phyloP scores from a whole-genome alignment of 2,888 invertebrate species.

The Cryptus armator region DNA sequence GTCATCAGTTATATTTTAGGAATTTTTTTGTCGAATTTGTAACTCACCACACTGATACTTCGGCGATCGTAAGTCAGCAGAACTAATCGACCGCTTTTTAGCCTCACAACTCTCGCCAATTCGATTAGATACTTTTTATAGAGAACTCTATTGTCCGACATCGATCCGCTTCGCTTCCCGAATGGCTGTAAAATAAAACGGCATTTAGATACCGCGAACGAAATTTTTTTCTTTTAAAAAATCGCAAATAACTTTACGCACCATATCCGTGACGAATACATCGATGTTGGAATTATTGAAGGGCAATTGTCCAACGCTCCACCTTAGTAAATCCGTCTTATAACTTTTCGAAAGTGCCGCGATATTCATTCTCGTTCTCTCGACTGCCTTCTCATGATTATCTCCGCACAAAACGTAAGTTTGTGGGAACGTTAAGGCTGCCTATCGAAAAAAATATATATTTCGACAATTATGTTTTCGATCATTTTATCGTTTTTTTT shows the following conservation, averaged over 20 bases:
- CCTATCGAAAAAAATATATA: slow-evolving; percentile 75
- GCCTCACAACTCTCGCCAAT: slow-evolving; percentile 85
- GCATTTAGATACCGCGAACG: neutral
- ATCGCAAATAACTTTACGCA: slow-evolving; percentile 17
- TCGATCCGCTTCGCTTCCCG: slow-evolving; percentile 86
- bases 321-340: slow-evolving; percentile 83
- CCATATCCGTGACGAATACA: slow-evolving; percentile 87
- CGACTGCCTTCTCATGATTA: slow-evolving; percentile 84
- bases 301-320: slow-evolving; percentile 86
- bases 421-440: slow-evolving; percentile 84
- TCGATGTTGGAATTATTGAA: slow-evolving; percentile 86
- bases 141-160: slow-evolving; percentile 85
- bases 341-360: slow-evolving; percentile 74
- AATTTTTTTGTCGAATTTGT: neutral
- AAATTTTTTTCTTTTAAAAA: neutral
- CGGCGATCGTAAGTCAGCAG: slow-evolving; percentile 85
- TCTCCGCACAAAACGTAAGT: slow-evolving; percentile 86
- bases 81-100: slow-evolving; percentile 86
- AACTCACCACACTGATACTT: slow-evolving; percentile 75
- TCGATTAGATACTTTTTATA: slow-evolving; percentile 86
- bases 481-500: too few species aligned
- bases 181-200: slow-evolving; percentile 84
- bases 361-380: slow-evolving; percentile 84
- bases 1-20: neutral
- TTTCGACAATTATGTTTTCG: neutral